Evolutionary conservation across 2,113 vertebrate species (phyloP).

Genomic region (Miniopterus natalensis): DNA sequence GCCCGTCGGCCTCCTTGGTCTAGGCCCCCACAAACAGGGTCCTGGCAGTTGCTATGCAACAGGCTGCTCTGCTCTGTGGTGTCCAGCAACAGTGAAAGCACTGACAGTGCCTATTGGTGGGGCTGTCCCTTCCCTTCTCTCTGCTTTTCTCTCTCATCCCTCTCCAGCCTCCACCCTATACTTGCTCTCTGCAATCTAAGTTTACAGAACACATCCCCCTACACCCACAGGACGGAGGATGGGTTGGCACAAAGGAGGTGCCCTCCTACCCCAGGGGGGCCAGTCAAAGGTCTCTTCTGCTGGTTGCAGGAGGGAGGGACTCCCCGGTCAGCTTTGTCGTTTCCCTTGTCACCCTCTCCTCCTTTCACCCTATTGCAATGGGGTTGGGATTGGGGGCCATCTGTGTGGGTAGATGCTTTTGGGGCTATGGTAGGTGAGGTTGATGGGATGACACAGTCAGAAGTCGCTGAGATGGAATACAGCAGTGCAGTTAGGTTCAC

Average conservation of each 20-base stretch:
- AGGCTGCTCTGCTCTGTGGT: conserved; percentile 64
- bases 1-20: background rate
- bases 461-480: background rate
- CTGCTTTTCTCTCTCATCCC: background rate
- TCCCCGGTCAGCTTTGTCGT: background rate
- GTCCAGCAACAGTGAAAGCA: conserved; percentile 25
- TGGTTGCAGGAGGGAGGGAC: background rate
- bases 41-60: conserved; percentile 82
- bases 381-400: background rate
- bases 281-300: background rate
- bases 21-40: conserved; percentile 2
- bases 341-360: background rate
- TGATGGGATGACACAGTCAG: background rate
- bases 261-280: background rate
- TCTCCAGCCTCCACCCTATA: background rate
- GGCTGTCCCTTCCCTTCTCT: background rate
- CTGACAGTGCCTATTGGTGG: background rate
- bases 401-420: background rate
- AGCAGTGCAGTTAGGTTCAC: background rate
- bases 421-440: background rate
- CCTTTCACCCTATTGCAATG: background rate
- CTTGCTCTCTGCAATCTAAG: background rate
- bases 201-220: background rate
- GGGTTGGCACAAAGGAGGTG: background rate
- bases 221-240: background rate